These are phyloP conservation scores for Nebria brevicollis DNA, from an alignment of 2,888 invertebrate species.

Conservation along the genomic window DNA sequence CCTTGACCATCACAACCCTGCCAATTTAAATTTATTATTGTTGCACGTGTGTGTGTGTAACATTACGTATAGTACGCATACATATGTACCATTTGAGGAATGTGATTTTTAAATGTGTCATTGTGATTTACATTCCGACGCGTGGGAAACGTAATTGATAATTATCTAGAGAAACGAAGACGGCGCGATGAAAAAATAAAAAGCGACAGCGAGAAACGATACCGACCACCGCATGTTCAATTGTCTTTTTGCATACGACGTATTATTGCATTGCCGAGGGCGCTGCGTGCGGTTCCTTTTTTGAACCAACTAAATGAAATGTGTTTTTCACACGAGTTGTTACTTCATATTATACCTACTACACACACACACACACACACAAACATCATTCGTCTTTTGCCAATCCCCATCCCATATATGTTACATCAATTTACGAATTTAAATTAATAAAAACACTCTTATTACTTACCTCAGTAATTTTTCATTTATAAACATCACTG, in stretches of 20 bases:
- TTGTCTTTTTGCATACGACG: constrained; percentile 1
- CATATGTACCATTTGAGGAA: constrained; percentile 27
- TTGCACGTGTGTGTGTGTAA: constrained; percentile 10
- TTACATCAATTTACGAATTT: too few relatives aligned
- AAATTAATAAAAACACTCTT: too few relatives aligned
- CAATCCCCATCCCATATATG: too few relatives aligned
- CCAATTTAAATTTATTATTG: constrained; percentile 47
- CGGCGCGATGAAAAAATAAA: constrained; percentile 7
- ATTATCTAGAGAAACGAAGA: constrained; percentile 38
- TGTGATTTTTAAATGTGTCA: constrained; percentile 46
- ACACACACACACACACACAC: too few relatives aligned
- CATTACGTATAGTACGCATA: not conserved
- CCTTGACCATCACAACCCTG: constrained; percentile 40
- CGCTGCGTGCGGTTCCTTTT: not conserved
- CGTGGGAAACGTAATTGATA: constrained; percentile 47
- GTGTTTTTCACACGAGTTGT: not conserved
- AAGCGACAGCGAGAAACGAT: constrained; percentile 2
- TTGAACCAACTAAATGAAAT: not conserved
- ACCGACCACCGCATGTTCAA: constrained; percentile 6
- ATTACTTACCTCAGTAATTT: too few relatives aligned
- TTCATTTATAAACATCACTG: too few relatives aligned
- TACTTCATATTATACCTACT: not conserved
- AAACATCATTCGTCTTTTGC: not conserved
- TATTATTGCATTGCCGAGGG: not conserved
- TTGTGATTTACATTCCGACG: constrained; percentile 44